Base-by-base conservation (phyloP, 30 jellyfish, hydroid and myxozoan genomes). In the Nemopilema nomurai region DNA sequence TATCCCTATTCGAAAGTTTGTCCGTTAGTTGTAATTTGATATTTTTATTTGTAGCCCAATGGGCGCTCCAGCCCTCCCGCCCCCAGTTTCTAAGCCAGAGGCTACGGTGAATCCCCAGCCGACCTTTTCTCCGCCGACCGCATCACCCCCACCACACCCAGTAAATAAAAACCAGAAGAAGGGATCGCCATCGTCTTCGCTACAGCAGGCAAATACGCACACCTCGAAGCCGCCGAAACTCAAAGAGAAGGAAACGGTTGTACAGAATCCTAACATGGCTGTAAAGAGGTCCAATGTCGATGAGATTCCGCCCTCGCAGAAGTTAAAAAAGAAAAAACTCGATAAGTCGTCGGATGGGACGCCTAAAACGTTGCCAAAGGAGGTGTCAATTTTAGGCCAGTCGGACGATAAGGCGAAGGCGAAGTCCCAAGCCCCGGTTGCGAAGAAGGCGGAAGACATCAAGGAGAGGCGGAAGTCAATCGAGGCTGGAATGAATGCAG, bases 301-400 rank as follows among this genome's bases (percentile, higher is more conserved):
- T 1, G 97, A 89, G 76, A 70, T 79, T 9, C 76, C 69, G 4
- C 8, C 57, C 0, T 4, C 89, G 18, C 92, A 73, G 28, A 94
- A 94, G 69, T 51, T 89, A 29, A 94, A 94, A 74, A 94, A 94
- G 92, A 94, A 94, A 72, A 89, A 86, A 67, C 50, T 75, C 19
- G 97, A 94, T 8, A 90, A 85, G 24, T 51, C 85, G 9, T 41
- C 67, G 6, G 93, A 84, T 33, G 69, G 89, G 18, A 66, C 67
- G n/a, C 28, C 85, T 28, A 87, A 80, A 49, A 4, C 89, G 28
- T 29, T 70, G 27, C 87, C 90, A n/a, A 81, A 85, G 52, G 97
- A 89, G 30, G 92, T 89, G 27, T 74, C 97, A 16, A 94, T 85
- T n/a, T 49, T 85, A 32, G 84, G 90, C 57, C 96, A 87, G 50